These are phyloP conservation scores for Rhineura floridana DNA, from an alignment of 2,113 vertebrate species.

Conservation along the genomic window DNA sequence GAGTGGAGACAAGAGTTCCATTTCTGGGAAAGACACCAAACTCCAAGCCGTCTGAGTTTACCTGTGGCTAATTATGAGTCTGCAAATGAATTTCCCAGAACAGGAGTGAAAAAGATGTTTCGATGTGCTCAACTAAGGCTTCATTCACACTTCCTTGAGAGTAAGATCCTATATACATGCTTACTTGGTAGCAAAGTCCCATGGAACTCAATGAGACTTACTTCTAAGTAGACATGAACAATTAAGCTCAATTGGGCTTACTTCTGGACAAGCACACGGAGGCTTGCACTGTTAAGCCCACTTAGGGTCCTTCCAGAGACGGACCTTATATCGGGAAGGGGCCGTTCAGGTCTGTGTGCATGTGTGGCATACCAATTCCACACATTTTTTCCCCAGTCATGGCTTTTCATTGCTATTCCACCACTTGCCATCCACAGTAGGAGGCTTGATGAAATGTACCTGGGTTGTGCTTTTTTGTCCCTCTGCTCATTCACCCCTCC, in stretches of 20 bases:
- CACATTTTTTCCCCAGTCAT: no score
- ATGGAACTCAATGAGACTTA: background rate
- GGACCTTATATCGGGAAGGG: no score
- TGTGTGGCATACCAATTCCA: no score
- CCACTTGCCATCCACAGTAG: no score
- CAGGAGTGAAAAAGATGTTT: constrained; percentile 9
- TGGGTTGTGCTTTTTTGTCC: no score
- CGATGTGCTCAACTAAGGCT: background rate
- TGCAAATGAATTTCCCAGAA: constrained; percentile 44
- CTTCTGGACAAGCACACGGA: no score
- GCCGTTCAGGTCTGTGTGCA: no score
- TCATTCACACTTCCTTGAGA: background rate
- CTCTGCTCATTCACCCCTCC: no score
- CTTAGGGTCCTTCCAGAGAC: background rate
- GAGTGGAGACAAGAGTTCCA: constrained; percentile 19
- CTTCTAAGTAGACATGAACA: background rate
- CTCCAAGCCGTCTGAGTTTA: constrained; percentile 50
- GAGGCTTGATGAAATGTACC: no score
- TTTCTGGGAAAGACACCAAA: constrained; percentile 20
- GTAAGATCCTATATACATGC: background rate
- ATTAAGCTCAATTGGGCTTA: no score
- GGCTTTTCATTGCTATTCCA: no score
- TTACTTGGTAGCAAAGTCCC: background rate
- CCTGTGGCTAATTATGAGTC: constrained; percentile 58
- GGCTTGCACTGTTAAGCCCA: no score